phyloP scores from a whole-genome alignment of 2,113 vertebrate genomes.

The Callopanchax toddi region DNA sequence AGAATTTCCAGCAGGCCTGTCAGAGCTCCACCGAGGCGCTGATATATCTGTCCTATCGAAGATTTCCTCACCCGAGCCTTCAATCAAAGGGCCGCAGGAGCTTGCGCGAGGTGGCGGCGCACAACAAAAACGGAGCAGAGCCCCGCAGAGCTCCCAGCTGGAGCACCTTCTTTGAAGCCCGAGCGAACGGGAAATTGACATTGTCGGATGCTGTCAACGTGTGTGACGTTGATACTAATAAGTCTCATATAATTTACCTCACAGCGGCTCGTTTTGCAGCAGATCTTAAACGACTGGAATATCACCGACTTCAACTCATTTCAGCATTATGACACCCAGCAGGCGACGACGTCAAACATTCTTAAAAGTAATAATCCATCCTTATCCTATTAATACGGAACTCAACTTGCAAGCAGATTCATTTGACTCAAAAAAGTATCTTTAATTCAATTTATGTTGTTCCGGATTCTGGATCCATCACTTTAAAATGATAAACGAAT shows the following conservation, averaged over 20 bases:
- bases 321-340: slow-evolving; percentile 5
- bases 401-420: neutral
- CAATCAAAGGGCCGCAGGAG: slow-evolving; percentile 29
- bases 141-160: slow-evolving; percentile 19
- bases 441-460: neutral
- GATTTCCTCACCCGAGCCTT: slow-evolving; percentile 28
- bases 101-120: slow-evolving; percentile 14
- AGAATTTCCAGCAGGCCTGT: slow-evolving; percentile 21
- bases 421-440: neutral
- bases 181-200: slow-evolving; percentile 7
- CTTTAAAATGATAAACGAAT: too few relatives aligned
- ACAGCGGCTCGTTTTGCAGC: neutral
- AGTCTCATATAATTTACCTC: slow-evolving; percentile 8
- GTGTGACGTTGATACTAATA: slow-evolving; percentile 3
- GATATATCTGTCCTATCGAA: slow-evolving; percentile 16
- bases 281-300: neutral
- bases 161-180: neutral
- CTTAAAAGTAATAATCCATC: neutral
- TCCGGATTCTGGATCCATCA: too few relatives aligned
- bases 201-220: slow-evolving; percentile 4
- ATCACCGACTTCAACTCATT: neutral
- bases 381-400: neutral
- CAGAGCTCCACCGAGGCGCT: slow-evolving; percentile 10
- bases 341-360: neutral
- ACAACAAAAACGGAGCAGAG: slow-evolving; percentile 14